Evolutionary conservation across 2,797 vertebrate species (phyloP).

Genomic region (Dallia pectoralis): DNA sequence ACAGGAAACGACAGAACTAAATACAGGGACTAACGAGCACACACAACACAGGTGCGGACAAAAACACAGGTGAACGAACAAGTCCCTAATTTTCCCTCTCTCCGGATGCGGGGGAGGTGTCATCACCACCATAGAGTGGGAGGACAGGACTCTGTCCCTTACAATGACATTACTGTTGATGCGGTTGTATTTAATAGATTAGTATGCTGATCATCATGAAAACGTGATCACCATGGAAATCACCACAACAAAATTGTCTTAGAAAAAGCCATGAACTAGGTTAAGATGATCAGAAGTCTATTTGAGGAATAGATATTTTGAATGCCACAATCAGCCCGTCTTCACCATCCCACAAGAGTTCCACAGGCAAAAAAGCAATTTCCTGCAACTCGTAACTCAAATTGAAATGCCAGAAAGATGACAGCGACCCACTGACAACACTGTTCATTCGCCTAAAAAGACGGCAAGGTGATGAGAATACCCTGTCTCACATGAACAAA

Average conservation of each 20-base stretch:
- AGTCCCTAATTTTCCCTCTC: too few species aligned
- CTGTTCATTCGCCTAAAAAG: constrained; percentile 34
- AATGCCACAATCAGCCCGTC: constrained; percentile 24
- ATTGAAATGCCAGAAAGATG: constrained; percentile 67
- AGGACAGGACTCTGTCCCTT: too few species aligned
- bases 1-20: too few species aligned
- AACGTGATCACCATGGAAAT: background rate
- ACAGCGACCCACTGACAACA: constrained; percentile 58
- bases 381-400: constrained; percentile 54
- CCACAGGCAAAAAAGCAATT: constrained; percentile 58
- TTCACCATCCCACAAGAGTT: constrained; percentile 33
- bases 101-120: too few species aligned
- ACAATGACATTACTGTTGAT: background rate
- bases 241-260: constrained; percentile 2
- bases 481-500: constrained; percentile 45
- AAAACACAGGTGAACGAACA: too few species aligned
- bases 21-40: too few species aligned
- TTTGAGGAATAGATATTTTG: constrained; percentile 26
- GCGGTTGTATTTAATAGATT: constrained; percentile 3
- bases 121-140: too few species aligned
- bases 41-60: too few species aligned
- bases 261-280: background rate
- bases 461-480: constrained; percentile 38
- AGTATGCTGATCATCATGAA: background rate
- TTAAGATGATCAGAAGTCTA: constrained; percentile 8